A percentile compares a stretch with the other conserved stretches of the same genome.
phyloP scores from a whole-genome alignment of 2,797 vertebrate species.

The Mionectes olivaceus region DNA sequence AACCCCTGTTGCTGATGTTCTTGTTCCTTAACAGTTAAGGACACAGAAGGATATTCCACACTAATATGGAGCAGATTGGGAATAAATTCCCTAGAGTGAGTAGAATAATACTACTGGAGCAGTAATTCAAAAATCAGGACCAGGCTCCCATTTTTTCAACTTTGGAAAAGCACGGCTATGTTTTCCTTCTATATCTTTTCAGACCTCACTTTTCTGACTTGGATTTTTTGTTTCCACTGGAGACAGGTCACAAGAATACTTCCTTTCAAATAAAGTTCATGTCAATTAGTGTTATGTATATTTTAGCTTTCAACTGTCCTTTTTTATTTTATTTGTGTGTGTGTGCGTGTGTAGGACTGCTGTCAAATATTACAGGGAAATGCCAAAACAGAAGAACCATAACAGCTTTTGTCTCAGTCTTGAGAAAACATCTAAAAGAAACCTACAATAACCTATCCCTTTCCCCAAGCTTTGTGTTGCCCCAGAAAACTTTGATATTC shows the following conservation, averaged over 20 bases:
- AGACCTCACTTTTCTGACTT: background rate
- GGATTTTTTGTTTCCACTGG: background rate
- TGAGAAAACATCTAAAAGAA: background rate
- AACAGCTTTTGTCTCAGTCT: background rate
- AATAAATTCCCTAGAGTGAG: background rate
- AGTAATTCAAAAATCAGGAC: background rate
- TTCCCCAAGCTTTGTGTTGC: background rate
- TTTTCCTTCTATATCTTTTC: background rate
- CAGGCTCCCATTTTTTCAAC: background rate
- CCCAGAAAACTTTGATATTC: background rate
- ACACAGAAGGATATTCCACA: background rate
- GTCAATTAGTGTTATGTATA: background rate
- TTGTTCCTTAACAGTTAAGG: background rate
- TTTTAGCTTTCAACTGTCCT: background rate
- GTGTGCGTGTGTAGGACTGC: background rate
- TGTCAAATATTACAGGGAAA: background rate
- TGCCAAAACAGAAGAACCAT: background rate
- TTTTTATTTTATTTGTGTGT: background rate
- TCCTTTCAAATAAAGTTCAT: background rate
- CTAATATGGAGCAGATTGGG: background rate
- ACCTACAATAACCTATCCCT: accelerated
- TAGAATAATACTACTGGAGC: background rate
- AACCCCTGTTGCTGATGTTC: background rate
- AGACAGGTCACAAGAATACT: background rate
- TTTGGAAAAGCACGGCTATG: background rate